phyloP scores from a whole-genome alignment of 2,113 vertebrate genomes.

The Lepisosteus osseus region DNA sequence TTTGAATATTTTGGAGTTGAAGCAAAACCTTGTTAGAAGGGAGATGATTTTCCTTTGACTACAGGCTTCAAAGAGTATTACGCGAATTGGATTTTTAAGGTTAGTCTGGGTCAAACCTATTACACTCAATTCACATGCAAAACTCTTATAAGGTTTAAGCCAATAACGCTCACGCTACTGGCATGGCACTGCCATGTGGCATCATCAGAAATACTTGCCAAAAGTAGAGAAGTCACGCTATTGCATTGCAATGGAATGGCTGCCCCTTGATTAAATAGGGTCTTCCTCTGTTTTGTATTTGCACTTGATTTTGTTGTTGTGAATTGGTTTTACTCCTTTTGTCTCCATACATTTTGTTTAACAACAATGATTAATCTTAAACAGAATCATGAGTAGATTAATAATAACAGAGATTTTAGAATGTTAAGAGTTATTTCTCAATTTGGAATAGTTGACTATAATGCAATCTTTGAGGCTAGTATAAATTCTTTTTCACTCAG shows the following conservation, averaged over 20 bases:
- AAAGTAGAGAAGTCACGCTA: slow-evolving; percentile 42
- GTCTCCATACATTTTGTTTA: no score
- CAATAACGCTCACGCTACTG: slow-evolving; percentile 59
- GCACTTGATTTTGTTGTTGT: no score
- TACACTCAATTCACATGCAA: slow-evolving; percentile 73
- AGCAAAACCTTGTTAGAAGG: slow-evolving; percentile 27
- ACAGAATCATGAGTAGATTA: no score
- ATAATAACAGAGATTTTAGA: no score
- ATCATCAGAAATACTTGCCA: slow-evolving; percentile 46
- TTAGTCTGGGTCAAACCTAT: slow-evolving; percentile 82
- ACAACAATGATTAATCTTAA: no score
- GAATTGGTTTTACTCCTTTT: no score
- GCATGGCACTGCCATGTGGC: slow-evolving; percentile 51
- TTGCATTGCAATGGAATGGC: slow-evolving; percentile 4
- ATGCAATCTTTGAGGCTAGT: no score
- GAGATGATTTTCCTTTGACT: slow-evolving; percentile 34
- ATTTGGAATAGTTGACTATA: no score
- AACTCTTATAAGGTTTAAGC: slow-evolving; percentile 62
- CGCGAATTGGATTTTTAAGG: slow-evolving; percentile 75
- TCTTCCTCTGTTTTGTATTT: no score
- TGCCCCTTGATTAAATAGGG: background rate
- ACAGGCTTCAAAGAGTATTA: slow-evolving; percentile 69
- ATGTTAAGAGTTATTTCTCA: no score
- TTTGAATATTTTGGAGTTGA: slow-evolving; percentile 25
- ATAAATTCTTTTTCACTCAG: no score